phyloP scores from a whole-genome alignment of 2,888 invertebrate genomes.

The Laspeyria flexula region DNA sequence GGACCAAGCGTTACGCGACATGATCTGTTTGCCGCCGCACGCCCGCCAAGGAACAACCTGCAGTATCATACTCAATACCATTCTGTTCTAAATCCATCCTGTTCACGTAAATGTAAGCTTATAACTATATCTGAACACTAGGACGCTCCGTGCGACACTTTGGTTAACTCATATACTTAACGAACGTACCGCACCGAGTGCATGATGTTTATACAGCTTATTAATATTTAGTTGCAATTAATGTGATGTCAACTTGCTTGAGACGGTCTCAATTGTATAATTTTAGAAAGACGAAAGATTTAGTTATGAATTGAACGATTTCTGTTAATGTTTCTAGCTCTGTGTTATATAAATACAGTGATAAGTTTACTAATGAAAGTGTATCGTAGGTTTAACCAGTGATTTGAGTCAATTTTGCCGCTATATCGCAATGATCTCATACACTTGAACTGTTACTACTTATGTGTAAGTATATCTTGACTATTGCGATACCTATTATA shows the following conservation, averaged over 20 bases:
- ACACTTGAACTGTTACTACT: slow-evolving; percentile 69
- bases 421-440: slow-evolving; percentile 79
- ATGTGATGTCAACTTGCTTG: slow-evolving; percentile 71
- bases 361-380: slow-evolving; percentile 57
- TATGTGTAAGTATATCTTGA: slow-evolving; percentile 57
- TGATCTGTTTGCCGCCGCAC: slow-evolving; percentile 85
- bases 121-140: slow-evolving; percentile 52
- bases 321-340: slow-evolving; percentile 60
- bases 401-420: slow-evolving; percentile 79
- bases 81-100: slow-evolving; percentile 79
- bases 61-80: slow-evolving; percentile 76
- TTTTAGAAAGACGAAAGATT: slow-evolving; percentile 58
- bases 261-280: slow-evolving; percentile 64
- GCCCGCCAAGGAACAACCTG: slow-evolving; percentile 60
- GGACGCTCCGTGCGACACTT: slow-evolving; percentile 50
- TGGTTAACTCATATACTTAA: slow-evolving; percentile 27
- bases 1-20: slow-evolving; percentile 99
- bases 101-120: slow-evolving; percentile 72
- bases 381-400: slow-evolving; percentile 68
- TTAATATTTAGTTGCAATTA: slow-evolving; percentile 75
- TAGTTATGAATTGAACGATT: slow-evolving; percentile 64
- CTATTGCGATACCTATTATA: slow-evolving; percentile 50
- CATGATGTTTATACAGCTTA: slow-evolving; percentile 62
- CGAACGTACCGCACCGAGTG: slow-evolving; percentile 42
- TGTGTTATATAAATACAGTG: slow-evolving; percentile 58